phyloP scores from a whole-genome alignment of 2,888 invertebrate species.

The Trissonchulus sp. region DNA sequence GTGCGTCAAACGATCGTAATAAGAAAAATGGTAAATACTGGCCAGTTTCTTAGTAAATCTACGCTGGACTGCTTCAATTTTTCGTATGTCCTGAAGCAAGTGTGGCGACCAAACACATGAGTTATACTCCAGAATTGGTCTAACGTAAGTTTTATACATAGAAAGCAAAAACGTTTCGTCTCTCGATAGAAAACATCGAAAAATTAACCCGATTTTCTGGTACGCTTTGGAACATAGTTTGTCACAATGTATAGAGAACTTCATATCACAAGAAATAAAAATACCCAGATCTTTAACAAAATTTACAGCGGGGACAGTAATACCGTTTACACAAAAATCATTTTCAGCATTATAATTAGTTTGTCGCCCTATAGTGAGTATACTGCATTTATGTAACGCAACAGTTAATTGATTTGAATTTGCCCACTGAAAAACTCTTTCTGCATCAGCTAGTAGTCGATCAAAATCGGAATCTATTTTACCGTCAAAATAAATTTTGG shows the following conservation, averaged over 20 bases:
- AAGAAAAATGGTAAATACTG: not conserved
- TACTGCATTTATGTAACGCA: conserved; percentile 2
- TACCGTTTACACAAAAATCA: not conserved
- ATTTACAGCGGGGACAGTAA: not conserved
- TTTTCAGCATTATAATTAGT: not conserved
- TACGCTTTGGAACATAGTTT: not conserved
- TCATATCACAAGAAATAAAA: not conserved
- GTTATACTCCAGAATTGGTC: conserved; percentile 26
- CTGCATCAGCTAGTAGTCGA: not conserved
- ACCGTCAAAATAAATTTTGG: conserved; percentile 3
- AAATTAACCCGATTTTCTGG: not conserved
- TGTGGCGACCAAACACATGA: conserved; percentile 21
- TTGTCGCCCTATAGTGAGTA: not conserved
- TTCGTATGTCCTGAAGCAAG: not conserved
- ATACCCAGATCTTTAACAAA: conserved; percentile 21
- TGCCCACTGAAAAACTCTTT: not conserved
- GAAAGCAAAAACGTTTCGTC: not conserved
- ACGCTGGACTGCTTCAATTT: conserved; percentile 20
- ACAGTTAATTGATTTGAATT: not conserved
- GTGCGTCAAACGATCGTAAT: not conserved
- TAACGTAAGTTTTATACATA: not conserved
- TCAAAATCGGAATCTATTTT: not conserved
- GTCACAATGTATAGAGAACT: not conserved
- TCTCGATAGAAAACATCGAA: not conserved
- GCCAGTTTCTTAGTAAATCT: not conserved